Conservation (phyloP, 2,113 vertebrate species). For the Tetrao urogallus region DNA sequence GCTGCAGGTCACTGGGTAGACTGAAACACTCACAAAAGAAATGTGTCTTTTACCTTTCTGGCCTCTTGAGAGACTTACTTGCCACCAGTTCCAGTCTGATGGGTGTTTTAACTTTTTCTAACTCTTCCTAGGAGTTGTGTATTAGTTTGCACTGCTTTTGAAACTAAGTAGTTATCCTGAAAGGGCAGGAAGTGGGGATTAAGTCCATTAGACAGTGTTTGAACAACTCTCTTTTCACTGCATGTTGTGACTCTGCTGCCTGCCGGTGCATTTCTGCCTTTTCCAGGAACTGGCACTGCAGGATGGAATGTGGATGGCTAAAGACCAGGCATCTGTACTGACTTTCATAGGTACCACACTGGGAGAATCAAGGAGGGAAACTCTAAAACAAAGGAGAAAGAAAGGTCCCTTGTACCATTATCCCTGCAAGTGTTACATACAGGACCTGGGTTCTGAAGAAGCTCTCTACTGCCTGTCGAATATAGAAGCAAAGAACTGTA, state of each 20-base stretch:
- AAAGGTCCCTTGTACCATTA: neutral
- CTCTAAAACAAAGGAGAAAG: neutral
- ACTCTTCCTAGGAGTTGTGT: slow-evolving; percentile 34
- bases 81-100: slow-evolving; percentile 16
- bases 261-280: slow-evolving; percentile 55
- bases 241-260: neutral
- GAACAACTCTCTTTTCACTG: slow-evolving; percentile 64
- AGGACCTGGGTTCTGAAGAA: neutral
- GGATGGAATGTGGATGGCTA: neutral
- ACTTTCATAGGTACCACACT: slow-evolving; percentile 9
- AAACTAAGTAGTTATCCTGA: slow-evolving; percentile 31
- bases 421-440: neutral
- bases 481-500: slow-evolving; percentile 5
- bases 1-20: neutral
- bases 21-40: slow-evolving; percentile 5
- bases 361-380: neutral
- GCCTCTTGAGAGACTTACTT: slow-evolving; percentile 8
- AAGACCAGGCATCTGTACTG: slow-evolving; percentile 29
- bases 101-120: slow-evolving; percentile 43
- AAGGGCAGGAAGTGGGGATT: slow-evolving; percentile 62
- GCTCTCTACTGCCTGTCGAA: neutral
- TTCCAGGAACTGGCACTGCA: slow-evolving; percentile 53
- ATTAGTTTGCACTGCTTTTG: slow-evolving; percentile 52
- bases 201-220: slow-evolving; percentile 54
- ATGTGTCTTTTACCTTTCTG: slow-evolving; percentile 16